phyloP scores from a whole-genome alignment of 2,888 invertebrate species.

The Torymus tubicola region DNA sequence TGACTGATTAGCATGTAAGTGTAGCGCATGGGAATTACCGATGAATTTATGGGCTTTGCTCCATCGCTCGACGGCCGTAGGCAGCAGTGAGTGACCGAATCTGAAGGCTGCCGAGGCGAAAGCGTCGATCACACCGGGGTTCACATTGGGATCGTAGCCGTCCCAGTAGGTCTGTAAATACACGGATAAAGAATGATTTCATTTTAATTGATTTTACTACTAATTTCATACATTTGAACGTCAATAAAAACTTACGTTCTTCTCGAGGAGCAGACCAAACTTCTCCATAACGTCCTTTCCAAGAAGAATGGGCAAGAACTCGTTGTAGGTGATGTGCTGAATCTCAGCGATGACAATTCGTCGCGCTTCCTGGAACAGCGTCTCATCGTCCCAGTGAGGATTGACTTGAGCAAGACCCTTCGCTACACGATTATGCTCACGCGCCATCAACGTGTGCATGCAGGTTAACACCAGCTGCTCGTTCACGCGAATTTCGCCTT shows the following conservation, averaged over 20 bases:
- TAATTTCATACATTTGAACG: no score
- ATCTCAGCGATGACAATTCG: constrained; percentile 91
- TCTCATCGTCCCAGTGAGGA: constrained; percentile 96
- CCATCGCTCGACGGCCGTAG: constrained; percentile 94
- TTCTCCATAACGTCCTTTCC: constrained; percentile 95
- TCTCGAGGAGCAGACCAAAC: constrained; percentile 89
- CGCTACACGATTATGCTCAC: constrained; percentile 93
- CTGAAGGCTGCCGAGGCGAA: constrained; percentile 95
- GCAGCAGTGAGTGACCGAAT: constrained; percentile 93
- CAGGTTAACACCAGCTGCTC: constrained; percentile 93
- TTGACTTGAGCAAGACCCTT: constrained; percentile 86
- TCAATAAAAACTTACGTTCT: constrained; percentile 79
- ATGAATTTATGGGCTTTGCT: constrained; percentile 96
- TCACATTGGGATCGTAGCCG: constrained; percentile 89
- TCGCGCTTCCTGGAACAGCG: constrained; percentile 90
- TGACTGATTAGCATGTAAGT: no score
- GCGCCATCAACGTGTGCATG: constrained; percentile 93
- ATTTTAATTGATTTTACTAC: no score
- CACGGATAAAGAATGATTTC: neutral
- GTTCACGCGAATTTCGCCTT: constrained; percentile 93
- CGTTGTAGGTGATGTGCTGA: constrained; percentile 93
- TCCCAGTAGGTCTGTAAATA: constrained; percentile 81
- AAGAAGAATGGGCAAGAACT: constrained; percentile 91
- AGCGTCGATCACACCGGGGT: constrained; percentile 92
- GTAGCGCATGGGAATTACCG: constrained; percentile 77